A percentile compares a stretch with the other conserved stretches of the same genome.
phyloP scores from a whole-genome alignment of 1,140 invertebrate genomes.

The Acyrthosiphon pisum region DNA sequence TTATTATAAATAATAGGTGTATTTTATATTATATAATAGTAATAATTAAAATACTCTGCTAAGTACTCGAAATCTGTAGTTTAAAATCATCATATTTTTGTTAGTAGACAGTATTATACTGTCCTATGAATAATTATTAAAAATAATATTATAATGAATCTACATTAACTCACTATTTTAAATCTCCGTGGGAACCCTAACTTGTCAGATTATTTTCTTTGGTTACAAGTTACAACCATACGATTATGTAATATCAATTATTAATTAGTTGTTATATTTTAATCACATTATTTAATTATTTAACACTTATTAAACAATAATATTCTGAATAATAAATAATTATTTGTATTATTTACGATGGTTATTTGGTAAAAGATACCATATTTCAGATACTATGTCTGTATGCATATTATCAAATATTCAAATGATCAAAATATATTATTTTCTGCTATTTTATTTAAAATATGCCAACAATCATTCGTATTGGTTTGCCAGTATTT shows the following conservation, averaged over 20 bases:
- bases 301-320: background rate
- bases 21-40: too few relatives aligned
- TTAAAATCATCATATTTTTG: background rate
- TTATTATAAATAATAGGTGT: too few relatives aligned
- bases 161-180: background rate
- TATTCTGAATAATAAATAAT: background rate
- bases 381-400: too few relatives aligned
- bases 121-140: background rate
- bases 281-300: background rate
- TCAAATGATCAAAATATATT: too few relatives aligned
- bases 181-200: background rate
- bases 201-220: background rate
- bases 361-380: too few relatives aligned
- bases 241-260: background rate
- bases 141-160: background rate
- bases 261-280: background rate
- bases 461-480: too few relatives aligned
- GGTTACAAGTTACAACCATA: background rate
- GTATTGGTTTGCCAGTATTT: too few relatives aligned
- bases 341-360: background rate
- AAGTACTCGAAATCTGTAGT: background rate
- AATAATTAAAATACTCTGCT: background rate
- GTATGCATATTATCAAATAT: too few relatives aligned
- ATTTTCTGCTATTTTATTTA: too few relatives aligned
- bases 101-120: background rate